Evolutionary conservation across 2,113 vertebrate species (phyloP), one percentile per base, ranked within the genome.

Genomic region (Felis chaus): DNA sequence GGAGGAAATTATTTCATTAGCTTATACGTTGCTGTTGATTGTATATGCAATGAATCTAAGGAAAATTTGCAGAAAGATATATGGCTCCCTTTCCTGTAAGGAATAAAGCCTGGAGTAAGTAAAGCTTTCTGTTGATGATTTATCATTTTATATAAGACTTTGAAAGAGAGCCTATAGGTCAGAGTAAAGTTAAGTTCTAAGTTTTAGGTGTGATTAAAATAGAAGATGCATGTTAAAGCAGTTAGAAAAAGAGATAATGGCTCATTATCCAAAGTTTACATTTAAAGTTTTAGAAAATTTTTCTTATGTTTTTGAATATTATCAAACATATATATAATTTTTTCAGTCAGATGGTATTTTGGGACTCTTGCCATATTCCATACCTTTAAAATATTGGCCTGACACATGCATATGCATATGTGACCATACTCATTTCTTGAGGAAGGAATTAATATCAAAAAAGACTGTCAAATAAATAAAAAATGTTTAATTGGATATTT

Each of bases 151-250:
- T 53, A 39, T 1, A 55, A 88, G n/a, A 66, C 7, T 88, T 88
- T 41, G 76, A 85, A 36, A 79, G 69, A 48, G 73, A 94, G 14
- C n/a, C 39, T 94, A 63, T 83, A 39, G 18, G 23, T 69, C 25
- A 89, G 39, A 36, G n/a, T 87, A 95, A 83, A 94, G 7, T 55
- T 57, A 94, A 93, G 69, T 57, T 41, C 36, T 50, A 53, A 65
- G n/a, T 81, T 97, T 95, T 91, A 97, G 53, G 3, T 85, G 6
- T 87, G 36, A 31, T 96, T 93, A 82, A 94, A 33, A 68, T 82
- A 76, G 74, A 92, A 88, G 45, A 29, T 81, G 41, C 15, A 48
- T 25, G 65, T 91, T 94, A 82, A 69, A 8, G 65, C 1, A 89
- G n/a, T 71, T 63, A 18, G 78, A 79, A 95, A 66, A 84, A 48